These are phyloP conservation scores for Cheilosia vulpina DNA, from an alignment of 2,888 invertebrate genomes.

Conservation along the genomic window DNA sequence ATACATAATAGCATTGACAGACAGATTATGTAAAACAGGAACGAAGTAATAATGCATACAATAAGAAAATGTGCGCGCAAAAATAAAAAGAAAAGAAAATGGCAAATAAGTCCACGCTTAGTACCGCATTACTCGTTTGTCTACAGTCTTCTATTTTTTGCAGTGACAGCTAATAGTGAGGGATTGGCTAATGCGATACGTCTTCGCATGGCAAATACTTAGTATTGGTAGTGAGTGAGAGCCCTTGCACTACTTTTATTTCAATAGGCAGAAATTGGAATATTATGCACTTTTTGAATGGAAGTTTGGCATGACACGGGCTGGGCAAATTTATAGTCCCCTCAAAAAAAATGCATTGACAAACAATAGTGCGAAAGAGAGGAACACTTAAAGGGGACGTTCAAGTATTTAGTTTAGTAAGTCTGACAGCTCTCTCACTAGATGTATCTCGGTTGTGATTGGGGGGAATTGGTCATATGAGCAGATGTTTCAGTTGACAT, in stretches of 20 bases:
- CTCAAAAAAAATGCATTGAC: too few relatives aligned
- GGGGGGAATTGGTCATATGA: too few relatives aligned
- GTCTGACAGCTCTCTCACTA: too few relatives aligned
- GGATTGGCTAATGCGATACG: conserved; percentile 36
- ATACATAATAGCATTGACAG: conserved; percentile 31
- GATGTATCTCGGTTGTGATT: too few relatives aligned
- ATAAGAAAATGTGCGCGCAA: conserved; percentile 13
- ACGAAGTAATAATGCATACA: conserved; percentile 47
- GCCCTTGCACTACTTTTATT: conserved; percentile 63
- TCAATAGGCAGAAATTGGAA: conserved; percentile 3
- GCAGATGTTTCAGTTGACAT: too few relatives aligned
- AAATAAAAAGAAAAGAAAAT: conserved; percentile 1
- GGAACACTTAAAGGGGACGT: too few relatives aligned
- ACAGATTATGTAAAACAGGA: conserved; percentile 64
- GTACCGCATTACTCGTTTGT: neutral
- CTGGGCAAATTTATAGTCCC: too few relatives aligned
- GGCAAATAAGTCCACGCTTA: conserved; percentile 46
- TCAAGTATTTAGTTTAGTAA: too few relatives aligned
- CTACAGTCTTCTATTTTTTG: neutral
- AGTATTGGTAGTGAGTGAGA: conserved; percentile 11
- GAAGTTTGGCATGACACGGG: too few relatives aligned
- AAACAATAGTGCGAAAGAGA: too few relatives aligned
- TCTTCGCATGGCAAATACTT: conserved; percentile 2
- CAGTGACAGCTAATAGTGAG: conserved; percentile 18
- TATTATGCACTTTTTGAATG: neutral